Percentiles rank a stretch among this genome's conserved stretches.
Evolutionary conservation across 2,888 invertebrate genomes (phyloP).

Genomic region (Dichetophora obliterata): DNA sequence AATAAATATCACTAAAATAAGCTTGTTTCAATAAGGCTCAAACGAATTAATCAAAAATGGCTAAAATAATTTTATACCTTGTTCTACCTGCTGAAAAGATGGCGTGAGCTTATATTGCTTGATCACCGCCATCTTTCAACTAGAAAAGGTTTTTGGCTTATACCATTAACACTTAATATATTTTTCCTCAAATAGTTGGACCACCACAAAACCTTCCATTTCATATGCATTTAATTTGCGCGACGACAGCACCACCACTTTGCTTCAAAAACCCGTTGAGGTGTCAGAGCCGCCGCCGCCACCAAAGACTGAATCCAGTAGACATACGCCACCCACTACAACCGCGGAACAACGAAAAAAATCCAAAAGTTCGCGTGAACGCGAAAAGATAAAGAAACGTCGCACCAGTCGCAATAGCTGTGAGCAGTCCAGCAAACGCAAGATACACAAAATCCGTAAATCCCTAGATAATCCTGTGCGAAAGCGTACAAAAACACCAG

Average conservation of each 20-base stretch:
- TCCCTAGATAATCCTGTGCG: conserved; percentile 39
- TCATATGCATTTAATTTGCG: conserved; percentile 50
- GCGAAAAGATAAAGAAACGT: conserved; percentile 42
- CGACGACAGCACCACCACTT: conserved; percentile 25
- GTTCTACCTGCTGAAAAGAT: too few species aligned
- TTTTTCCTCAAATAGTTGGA: conserved; percentile 47
- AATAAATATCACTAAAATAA: too few species aligned
- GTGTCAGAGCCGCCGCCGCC: background rate
- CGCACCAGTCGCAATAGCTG: conserved; percentile 34
- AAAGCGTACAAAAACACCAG: conserved; percentile 32
- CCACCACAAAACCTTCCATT: conserved; percentile 52
- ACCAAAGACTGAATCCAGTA: conserved; percentile 31
- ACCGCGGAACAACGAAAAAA: conserved; percentile 43
- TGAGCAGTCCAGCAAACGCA: conserved; percentile 45
- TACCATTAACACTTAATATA: background rate
- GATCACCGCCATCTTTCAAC: too few species aligned
- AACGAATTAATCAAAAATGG: too few species aligned
- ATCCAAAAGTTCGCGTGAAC: conserved; percentile 44
- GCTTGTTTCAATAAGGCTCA: too few species aligned
- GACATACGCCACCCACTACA: conserved; percentile 5
- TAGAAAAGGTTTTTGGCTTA: too few species aligned
- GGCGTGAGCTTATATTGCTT: too few species aligned
- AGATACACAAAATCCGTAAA: conserved; percentile 45
- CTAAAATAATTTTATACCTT: too few species aligned
- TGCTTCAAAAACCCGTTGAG: background rate